Conservation (phyloP, 2,888 invertebrate genomes). For the Empis livida region DNA sequence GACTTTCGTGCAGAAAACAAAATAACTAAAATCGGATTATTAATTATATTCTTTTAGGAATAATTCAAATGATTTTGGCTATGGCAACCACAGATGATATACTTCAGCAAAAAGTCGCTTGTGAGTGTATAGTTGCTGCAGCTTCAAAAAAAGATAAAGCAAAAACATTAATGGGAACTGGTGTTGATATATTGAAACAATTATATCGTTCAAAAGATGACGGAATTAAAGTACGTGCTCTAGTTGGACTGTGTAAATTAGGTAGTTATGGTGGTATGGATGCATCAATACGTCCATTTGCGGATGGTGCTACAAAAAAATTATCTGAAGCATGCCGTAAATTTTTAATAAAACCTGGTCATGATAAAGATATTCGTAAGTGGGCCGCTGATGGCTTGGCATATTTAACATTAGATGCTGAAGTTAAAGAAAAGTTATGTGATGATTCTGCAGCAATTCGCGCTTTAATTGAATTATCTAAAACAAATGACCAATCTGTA, state of each 20-base stretch:
- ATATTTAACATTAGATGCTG: conserved; percentile 92
- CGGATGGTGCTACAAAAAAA: conserved; percentile 86
- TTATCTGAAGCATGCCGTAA: conserved; percentile 88
- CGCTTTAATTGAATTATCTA: conserved; percentile 79
- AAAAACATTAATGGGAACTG: conserved; percentile 73
- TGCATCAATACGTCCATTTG: conserved; percentile 86
- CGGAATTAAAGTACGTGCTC: conserved; percentile 73
- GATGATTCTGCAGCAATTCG: conserved; percentile 72
- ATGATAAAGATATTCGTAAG: conserved; percentile 77
- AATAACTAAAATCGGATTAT: neutral
- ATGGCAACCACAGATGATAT: conserved; percentile 91
- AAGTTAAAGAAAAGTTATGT: conserved; percentile 92
- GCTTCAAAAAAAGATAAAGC: conserved; percentile 97
- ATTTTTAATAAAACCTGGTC: conserved; percentile 75
- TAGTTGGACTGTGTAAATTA: conserved; percentile 91
- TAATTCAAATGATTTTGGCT: conserved; percentile 90
- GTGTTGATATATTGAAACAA: conserved; percentile 84
- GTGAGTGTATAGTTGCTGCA: conserved; percentile 93
- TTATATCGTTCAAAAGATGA: conserved; percentile 85
- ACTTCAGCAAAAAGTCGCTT: conserved; percentile 85
- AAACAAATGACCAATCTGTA: conserved; percentile 74
- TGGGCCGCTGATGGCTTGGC: conserved; percentile 97
- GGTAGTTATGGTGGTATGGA: conserved; percentile 93
- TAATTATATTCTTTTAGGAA: conserved; percentile 27
- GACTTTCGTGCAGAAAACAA: too few relatives aligned